A percentile compares a stretch with the other conserved stretches of the same genome.
phyloP scores from a whole-genome alignment of 2,888 invertebrate genomes.

The Frankliniella intonsa region DNA sequence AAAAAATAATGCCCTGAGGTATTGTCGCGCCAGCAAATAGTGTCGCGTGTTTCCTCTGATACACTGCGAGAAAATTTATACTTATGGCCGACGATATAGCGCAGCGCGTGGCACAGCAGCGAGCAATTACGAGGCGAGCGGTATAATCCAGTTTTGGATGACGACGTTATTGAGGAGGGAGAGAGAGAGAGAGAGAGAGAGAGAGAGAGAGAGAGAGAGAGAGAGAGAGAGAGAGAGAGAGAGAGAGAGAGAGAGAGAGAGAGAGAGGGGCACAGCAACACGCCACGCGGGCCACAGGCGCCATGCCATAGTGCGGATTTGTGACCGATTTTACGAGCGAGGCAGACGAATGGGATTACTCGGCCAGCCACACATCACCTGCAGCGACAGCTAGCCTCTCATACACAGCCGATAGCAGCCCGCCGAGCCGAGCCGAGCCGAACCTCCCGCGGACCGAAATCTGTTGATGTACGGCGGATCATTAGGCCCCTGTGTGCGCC shows the following conservation, averaged over 20 bases:
- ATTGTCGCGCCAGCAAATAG: too few relatives aligned
- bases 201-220: background rate
- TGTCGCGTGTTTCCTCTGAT: too few relatives aligned
- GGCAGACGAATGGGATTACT: slow-evolving; percentile 9
- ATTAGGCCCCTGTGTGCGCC: background rate
- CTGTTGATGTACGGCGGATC: slow-evolving; percentile 22
- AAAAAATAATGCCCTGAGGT: too few relatives aligned
- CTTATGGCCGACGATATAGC: too few relatives aligned
- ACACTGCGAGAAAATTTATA: too few relatives aligned
- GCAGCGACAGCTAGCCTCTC: background rate
- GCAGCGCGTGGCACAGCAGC: too few relatives aligned
- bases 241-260: background rate
- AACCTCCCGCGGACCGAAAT: background rate
- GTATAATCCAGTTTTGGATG: too few relatives aligned
- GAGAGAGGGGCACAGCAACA: background rate
- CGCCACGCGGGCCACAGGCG: background rate
- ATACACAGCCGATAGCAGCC: too few relatives aligned
- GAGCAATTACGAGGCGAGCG: too few relatives aligned
- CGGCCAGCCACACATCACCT: slow-evolving; percentile 22
- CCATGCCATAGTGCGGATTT: background rate
- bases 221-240: too few relatives aligned
- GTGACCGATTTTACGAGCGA: background rate
- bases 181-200: background rate
- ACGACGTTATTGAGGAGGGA: too few relatives aligned
- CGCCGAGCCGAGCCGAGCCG: too few relatives aligned